Evolutionary conservation across 2,888 invertebrate species (phyloP).

Genomic region (Drosophila fungiperda): DNA sequence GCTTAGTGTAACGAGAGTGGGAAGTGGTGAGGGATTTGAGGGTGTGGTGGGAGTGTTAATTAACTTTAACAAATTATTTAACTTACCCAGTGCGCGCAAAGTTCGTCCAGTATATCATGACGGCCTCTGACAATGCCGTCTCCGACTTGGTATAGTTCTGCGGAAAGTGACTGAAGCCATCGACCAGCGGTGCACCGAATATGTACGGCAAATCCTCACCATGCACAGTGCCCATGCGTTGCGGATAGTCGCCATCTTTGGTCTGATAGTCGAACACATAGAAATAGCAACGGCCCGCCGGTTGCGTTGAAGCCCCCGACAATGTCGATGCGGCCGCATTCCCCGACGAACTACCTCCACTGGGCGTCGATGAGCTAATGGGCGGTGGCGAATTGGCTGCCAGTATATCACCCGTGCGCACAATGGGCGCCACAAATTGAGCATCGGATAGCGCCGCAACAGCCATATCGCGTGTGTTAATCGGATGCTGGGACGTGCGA

Average conservation of each 20-base stretch:
- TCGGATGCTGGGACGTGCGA: conserved; percentile 94
- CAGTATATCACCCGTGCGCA: conserved; percentile 93
- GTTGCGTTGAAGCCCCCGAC: conserved; percentile 71
- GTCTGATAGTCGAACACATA: conserved; percentile 97
- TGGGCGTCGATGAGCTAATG: conserved; percentile 46
- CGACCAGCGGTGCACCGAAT: conserved; percentile 95
- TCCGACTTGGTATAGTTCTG: conserved; percentile 95
- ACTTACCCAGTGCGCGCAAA: conserved; percentile 95
- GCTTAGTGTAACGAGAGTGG: conserved; percentile 7
- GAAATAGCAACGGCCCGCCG: conserved; percentile 92
- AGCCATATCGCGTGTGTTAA: conserved; percentile 94
- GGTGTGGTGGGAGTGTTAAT: too few species aligned
- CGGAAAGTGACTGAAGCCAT: conserved; percentile 92
- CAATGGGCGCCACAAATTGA: conserved; percentile 95
- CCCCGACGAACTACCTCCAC: conserved; percentile 63
- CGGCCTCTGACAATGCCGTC: conserved; percentile 93
- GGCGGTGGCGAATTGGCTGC: conserved; percentile 87
- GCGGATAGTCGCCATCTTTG: conserved; percentile 94
- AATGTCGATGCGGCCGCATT: conserved; percentile 75
- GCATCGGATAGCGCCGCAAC: conserved; percentile 97
- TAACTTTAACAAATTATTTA: conserved; percentile 12
- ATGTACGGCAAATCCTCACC: conserved; percentile 96
- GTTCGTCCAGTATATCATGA: conserved; percentile 95
- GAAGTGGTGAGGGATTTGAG: background rate
- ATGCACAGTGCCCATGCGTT: conserved; percentile 96